Evolutionary conservation across 2,888 invertebrate species (phyloP).

Genomic region (Incurvaria masculella): DNA sequence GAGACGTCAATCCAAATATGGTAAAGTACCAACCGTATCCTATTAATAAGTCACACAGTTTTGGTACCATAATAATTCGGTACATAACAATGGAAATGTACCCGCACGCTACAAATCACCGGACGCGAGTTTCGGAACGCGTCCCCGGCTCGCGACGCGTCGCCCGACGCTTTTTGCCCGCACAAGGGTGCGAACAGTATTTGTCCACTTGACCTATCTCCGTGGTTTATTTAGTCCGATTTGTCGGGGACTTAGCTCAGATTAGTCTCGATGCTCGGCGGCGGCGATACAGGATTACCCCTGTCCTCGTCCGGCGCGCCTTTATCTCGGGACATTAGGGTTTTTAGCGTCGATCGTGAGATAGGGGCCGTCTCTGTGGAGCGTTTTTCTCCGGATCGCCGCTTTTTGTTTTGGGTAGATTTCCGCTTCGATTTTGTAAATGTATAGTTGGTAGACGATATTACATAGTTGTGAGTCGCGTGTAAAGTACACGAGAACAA

Average conservation of each 20-base stretch:
- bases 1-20: no score
- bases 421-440: no score
- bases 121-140: background rate
- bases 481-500: no score
- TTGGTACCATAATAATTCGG: no score
- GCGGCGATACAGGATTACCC: background rate
- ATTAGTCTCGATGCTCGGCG: background rate
- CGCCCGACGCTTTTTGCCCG: background rate
- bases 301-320: background rate
- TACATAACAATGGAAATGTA: no score
- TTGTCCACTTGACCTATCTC: constrained; percentile 1
- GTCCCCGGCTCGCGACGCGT: background rate
- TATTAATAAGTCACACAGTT: no score
- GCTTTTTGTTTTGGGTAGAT: background rate
- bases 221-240: background rate
- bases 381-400: no score
- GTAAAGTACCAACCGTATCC: no score
- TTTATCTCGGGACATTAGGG: background rate
- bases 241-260: background rate
- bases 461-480: no score
- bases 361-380: background rate
- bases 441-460: no score
- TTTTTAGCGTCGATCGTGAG: background rate
- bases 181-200: background rate
- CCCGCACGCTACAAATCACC: no score